Conservation (phyloP, 2,888 invertebrate species). For the Lasioglossum morio region DNA sequence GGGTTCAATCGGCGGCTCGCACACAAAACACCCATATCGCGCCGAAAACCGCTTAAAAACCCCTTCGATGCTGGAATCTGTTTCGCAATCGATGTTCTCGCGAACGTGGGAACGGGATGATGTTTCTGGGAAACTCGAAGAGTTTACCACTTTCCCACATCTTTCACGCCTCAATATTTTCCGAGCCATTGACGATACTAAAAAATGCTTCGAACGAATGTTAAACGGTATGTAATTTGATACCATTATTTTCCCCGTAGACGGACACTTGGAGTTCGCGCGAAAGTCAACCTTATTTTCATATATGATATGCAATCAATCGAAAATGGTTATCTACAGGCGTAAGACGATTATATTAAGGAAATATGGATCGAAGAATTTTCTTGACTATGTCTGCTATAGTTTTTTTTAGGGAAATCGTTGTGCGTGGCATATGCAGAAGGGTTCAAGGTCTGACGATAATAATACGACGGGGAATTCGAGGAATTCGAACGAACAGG, state of each 20-base stretch:
- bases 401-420: not conserved
- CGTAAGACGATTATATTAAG: not conserved
- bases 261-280: not conserved
- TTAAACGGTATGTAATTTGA: not conserved
- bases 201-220: not conserved
- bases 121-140: not conserved
- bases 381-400: not conserved
- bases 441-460: not conserved
- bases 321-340: not conserved
- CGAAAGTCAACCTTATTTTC: not conserved
- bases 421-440: not conserved
- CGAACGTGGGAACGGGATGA: constrained; percentile 36
- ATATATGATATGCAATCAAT: no score
- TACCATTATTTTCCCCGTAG: not conserved
- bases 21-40: constrained; percentile 56
- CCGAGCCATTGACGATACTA: not conserved
- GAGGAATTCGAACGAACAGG: not conserved
- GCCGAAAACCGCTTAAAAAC: constrained; percentile 46
- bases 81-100: constrained; percentile 44
- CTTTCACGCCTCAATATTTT: not conserved
- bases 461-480: not conserved
- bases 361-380: not conserved
- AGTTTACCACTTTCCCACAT: not conserved
- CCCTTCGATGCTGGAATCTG: constrained; percentile 18
- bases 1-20: constrained; percentile 40